Evolutionary conservation across 2,797 vertebrate genomes (phyloP).

Genomic region (Cynodonichthys magdalenae): DNA sequence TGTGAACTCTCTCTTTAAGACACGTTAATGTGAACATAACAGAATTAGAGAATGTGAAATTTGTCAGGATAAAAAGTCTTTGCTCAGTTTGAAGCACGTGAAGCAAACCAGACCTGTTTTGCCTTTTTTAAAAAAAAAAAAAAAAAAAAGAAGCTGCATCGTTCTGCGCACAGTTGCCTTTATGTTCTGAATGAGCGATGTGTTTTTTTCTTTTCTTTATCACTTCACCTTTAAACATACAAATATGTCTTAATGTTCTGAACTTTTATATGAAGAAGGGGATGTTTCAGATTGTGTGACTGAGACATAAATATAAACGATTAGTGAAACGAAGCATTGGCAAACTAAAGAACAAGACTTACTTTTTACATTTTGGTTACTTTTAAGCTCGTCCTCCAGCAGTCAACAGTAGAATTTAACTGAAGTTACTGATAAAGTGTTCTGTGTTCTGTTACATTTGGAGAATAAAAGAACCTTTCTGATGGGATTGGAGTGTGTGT

Average conservation of each 20-base stretch:
- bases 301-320: slow-evolving; percentile 23
- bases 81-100: slow-evolving; percentile 25
- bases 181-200: slow-evolving; percentile 22
- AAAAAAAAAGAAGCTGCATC: not conserved
- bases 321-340: no score
- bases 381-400: no score
- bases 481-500: slow-evolving; percentile 12
- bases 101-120: slow-evolving; percentile 13
- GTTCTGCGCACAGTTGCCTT: slow-evolving; percentile 42
- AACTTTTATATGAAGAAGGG: slow-evolving; percentile 21
- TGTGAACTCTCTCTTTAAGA: not conserved
- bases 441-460: slow-evolving; percentile 25
- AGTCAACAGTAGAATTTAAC: slow-evolving; percentile 1
- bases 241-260: slow-evolving; percentile 35
- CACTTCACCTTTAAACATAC: slow-evolving; percentile 23
- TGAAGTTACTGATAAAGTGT: slow-evolving; percentile 8
- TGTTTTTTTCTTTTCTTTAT: slow-evolving; percentile 10
- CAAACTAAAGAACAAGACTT: not conserved
- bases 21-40: slow-evolving; percentile 31
- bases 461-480: slow-evolving; percentile 31
- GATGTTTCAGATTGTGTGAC: slow-evolving; percentile 27
- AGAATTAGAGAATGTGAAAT: slow-evolving; percentile 42
- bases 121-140: slow-evolving; percentile 39
- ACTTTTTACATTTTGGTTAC: not conserved
- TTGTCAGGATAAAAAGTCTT: not conserved